Conservation (phyloP, 2,888 invertebrate genomes). For the Apodemia zela region DNA sequence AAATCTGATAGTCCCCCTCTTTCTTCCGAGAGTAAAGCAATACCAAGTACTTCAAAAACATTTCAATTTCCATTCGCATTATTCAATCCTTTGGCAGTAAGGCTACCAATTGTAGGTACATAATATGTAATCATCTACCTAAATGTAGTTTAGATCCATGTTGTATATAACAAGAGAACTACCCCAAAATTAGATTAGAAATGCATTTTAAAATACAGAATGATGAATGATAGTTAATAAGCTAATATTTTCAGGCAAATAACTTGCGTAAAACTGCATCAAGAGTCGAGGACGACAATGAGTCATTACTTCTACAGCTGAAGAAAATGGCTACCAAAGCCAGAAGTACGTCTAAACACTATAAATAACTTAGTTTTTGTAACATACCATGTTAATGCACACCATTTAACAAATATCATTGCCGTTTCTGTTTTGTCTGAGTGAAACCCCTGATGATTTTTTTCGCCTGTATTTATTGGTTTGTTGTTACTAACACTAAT, state of each 20-base stretch:
- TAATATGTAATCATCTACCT: slow-evolving; percentile 39
- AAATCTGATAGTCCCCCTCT: slow-evolving; percentile 74
- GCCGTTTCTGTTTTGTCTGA: slow-evolving; percentile 31
- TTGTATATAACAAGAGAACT: slow-evolving; percentile 38
- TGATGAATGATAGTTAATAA: slow-evolving; percentile 44
- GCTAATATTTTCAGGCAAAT: slow-evolving; percentile 86
- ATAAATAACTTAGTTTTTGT: slow-evolving; percentile 51
- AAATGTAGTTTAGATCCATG: slow-evolving; percentile 39
- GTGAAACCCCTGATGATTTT: slow-evolving; percentile 36
- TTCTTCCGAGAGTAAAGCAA: slow-evolving; percentile 51
- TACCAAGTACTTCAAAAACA: slow-evolving; percentile 44
- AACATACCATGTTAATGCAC: slow-evolving; percentile 37
- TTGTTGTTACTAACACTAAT: slow-evolving; percentile 59
- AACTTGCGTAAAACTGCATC: slow-evolving; percentile 93
- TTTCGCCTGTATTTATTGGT: slow-evolving; percentile 39
- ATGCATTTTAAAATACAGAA: slow-evolving; percentile 36
- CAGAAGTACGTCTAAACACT: slow-evolving; percentile 84
- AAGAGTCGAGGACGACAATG: slow-evolving; percentile 98
- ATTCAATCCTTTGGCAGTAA: slow-evolving; percentile 71
- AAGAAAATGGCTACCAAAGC: slow-evolving; percentile 96
- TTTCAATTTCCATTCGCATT: slow-evolving; percentile 64
- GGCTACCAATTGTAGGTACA: slow-evolving; percentile 75
- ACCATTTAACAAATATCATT: slow-evolving; percentile 33
- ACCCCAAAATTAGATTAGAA: slow-evolving; percentile 31
- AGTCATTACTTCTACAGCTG: slow-evolving; percentile 95